phyloP scores from a whole-genome alignment of 1,140 invertebrate genomes.

The Schlechtendalia chinensis region DNA sequence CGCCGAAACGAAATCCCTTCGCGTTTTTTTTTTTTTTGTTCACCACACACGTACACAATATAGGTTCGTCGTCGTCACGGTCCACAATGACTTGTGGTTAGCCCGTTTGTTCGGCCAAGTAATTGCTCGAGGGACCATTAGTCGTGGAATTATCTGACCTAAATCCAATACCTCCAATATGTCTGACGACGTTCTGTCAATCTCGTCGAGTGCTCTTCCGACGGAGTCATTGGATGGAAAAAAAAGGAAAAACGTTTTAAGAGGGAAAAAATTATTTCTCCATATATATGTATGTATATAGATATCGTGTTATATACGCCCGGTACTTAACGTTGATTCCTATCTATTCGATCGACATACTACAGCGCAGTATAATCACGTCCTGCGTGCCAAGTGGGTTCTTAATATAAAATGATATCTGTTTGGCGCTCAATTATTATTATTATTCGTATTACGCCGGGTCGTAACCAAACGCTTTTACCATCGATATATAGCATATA shows the following conservation, averaged over 20 bases:
- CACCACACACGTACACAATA: not conserved
- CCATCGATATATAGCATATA: too few species aligned
- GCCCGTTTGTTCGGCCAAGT: slow-evolving; percentile 25
- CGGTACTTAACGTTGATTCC: too few species aligned
- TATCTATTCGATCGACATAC: not conserved
- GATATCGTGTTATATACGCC: not conserved
- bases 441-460: too few species aligned
- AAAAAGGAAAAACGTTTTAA: too few species aligned
- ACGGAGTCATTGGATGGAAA: not conserved
- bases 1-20: slow-evolving; percentile 23
- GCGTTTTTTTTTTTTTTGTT: slow-evolving; percentile 24
- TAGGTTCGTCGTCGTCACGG: slow-evolving; percentile 19
- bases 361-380: not conserved
- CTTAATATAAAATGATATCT: too few species aligned
- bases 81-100: slow-evolving; percentile 12
- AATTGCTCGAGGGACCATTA: slow-evolving; percentile 43
- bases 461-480: too few species aligned
- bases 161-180: slow-evolving; percentile 16
- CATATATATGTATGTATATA: too few species aligned
- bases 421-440: too few species aligned
- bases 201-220: not conserved
- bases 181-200: not conserved
- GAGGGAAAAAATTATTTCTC: not conserved
- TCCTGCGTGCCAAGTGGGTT: not conserved
- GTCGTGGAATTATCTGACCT: slow-evolving; percentile 33